Evolutionary conservation across 1,140 invertebrate species (phyloP).

Genomic region (Drosophila sp.): DNA sequence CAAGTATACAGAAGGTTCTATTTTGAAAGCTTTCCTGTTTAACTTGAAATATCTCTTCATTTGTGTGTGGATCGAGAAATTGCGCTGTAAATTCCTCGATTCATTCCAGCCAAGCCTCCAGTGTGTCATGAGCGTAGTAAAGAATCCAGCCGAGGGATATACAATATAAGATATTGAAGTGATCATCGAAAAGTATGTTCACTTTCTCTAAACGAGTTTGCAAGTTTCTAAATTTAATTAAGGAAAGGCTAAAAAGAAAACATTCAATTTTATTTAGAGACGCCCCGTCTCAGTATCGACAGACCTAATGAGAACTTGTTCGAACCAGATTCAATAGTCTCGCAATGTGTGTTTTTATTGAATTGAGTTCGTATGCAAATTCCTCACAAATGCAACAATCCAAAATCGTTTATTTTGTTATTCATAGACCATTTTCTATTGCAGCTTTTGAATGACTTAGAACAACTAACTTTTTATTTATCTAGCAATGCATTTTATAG

Average conservation of each 20-base stretch:
- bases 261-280: constrained; percentile 9
- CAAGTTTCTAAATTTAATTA: too few relatives aligned
- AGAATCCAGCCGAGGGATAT: not conserved
- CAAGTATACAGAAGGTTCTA: not conserved
- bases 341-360: constrained; percentile 37
- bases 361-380: constrained; percentile 14
- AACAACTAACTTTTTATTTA: not conserved
- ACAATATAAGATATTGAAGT: not conserved
- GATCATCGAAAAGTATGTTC: not conserved
- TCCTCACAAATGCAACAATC: constrained; percentile 12
- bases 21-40: not conserved
- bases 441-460: not conserved
- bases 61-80: not conserved
- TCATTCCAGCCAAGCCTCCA: not conserved
- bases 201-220: too few relatives aligned
- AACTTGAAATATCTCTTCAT: not conserved
- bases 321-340: constrained; percentile 48
- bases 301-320: constrained; percentile 20
- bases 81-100: constrained; percentile 5
- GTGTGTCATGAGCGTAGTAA: not conserved
- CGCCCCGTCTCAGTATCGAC: not conserved
- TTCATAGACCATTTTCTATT: not conserved
- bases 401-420: constrained; percentile 17
- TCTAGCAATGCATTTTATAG: not conserved
- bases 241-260: not conserved